These are phyloP conservation scores for Pelobates cultripes DNA, from an alignment of 2,797 vertebrate genomes.

Conservation along the genomic window DNA sequence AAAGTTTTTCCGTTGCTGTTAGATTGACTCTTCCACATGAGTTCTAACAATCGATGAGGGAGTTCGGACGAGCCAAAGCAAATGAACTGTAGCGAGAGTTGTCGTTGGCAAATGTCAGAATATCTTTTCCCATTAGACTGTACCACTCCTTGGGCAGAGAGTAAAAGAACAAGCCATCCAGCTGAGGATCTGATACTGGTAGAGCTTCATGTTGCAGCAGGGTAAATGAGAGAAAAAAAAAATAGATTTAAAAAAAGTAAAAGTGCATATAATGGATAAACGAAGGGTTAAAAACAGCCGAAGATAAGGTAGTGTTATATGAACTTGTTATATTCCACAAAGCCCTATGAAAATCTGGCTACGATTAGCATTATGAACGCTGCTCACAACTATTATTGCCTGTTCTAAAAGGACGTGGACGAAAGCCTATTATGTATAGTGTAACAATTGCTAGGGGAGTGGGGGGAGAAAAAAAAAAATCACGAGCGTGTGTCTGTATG, in stretches of 20 bases:
- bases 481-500: slow-evolving; percentile 57
- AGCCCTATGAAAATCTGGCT: slow-evolving; percentile 44
- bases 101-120: slow-evolving; percentile 35
- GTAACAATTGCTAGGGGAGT: slow-evolving; percentile 51
- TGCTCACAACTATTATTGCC: slow-evolving; percentile 30
- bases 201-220: slow-evolving; percentile 1
- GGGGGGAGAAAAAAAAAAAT: slow-evolving; percentile 35
- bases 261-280: slow-evolving; percentile 33
- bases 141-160: slow-evolving; percentile 39
- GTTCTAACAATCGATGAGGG: slow-evolving; percentile 40
- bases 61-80: slow-evolving; percentile 30
- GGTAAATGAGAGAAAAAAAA: background rate
- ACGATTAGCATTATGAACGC: slow-evolving; percentile 3
- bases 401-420: slow-evolving; percentile 47
- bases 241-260: background rate
- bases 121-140: slow-evolving; percentile 37
- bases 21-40: slow-evolving; percentile 42
- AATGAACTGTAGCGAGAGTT: slow-evolving; percentile 25
- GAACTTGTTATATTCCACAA: slow-evolving; percentile 57
- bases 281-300: slow-evolving; percentile 69
- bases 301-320: slow-evolving; percentile 52
- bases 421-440: slow-evolving; percentile 44
- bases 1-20: slow-evolving; percentile 33
- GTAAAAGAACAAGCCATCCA: slow-evolving; percentile 40
- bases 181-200: background rate